These are phyloP conservation scores for Rhaphigaster nebulosa DNA, from an alignment of 2,888 invertebrate species.

Conservation along the genomic window DNA sequence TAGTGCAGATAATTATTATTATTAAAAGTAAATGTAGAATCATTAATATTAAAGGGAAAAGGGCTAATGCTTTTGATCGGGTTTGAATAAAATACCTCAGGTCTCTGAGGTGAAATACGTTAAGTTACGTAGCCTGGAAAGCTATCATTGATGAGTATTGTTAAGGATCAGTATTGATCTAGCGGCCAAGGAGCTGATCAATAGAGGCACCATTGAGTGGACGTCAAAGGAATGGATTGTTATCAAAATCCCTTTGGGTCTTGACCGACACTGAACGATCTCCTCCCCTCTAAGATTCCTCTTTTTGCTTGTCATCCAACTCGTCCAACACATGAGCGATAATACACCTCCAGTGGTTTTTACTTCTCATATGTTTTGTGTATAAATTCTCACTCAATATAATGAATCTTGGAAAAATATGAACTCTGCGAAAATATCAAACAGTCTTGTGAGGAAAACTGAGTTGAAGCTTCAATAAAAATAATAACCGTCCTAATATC, in stretches of 20 bases:
- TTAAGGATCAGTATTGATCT: constrained; percentile 42
- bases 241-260: constrained; percentile 34
- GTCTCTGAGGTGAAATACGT: background rate
- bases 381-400: background rate
- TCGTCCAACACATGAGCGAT: background rate
- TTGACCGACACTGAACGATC: constrained; percentile 13
- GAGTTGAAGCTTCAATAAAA: too few species aligned
- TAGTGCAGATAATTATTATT: too few species aligned
- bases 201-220: constrained; percentile 12
- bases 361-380: background rate
- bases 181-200: constrained; percentile 1
- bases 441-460: too few species aligned
- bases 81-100: background rate
- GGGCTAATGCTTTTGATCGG: background rate
- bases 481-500: too few species aligned
- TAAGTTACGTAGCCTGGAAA: background rate
- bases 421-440: too few species aligned
- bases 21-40: too few species aligned
- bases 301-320: constrained; percentile 11
- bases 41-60: too few species aligned
- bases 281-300: background rate
- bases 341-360: background rate
- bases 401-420: too few species aligned
- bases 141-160: constrained; percentile 14
- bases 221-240: constrained; percentile 48